Percentiles rank a stretch among this genome's conserved stretches.
Conservation (phyloP, 2,888 invertebrate species). For the Incurvaria masculella region DNA sequence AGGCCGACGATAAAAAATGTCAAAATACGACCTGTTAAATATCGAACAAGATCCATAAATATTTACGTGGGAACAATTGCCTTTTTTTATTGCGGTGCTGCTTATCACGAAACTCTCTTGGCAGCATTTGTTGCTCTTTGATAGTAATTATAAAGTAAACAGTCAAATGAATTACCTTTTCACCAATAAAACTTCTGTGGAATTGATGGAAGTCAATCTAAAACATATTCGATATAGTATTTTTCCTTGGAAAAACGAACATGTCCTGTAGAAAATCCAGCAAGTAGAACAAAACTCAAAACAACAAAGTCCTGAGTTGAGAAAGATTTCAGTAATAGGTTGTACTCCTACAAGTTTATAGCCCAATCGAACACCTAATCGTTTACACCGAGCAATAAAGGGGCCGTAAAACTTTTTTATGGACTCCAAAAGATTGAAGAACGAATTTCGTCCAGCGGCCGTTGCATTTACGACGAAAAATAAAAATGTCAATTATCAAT, state of each 20-base stretch:
- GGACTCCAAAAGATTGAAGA: neutral
- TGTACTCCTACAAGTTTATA: neutral
- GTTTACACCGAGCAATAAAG: neutral
- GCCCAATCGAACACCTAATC: neutral
- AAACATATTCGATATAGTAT: too few relatives aligned
- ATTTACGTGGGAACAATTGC: slow-evolving; percentile 17
- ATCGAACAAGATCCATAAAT: slow-evolving; percentile 31
- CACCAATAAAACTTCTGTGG: neutral
- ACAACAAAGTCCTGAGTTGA: neutral
- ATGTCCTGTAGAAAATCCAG: too few relatives aligned
- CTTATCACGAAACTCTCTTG: slow-evolving; percentile 19
- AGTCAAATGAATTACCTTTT: slow-evolving; percentile 1
- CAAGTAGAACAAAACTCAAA: too few relatives aligned
- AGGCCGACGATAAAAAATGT: slow-evolving; percentile 28
- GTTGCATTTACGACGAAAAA: neutral
- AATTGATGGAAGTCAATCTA: too few relatives aligned
- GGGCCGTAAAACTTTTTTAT: neutral
- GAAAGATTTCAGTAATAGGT: neutral
- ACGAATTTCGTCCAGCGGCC: neutral
- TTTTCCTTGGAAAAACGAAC: too few relatives aligned
- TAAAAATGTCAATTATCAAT: neutral
- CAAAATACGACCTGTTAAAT: slow-evolving; percentile 39
- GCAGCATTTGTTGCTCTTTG: slow-evolving; percentile 7
- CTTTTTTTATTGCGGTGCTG: slow-evolving; percentile 18
- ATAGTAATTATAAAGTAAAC: slow-evolving; percentile 5